Evolutionary conservation across 1,140 invertebrate genomes (phyloP).

Genomic region (Anastatus disparis): DNA sequence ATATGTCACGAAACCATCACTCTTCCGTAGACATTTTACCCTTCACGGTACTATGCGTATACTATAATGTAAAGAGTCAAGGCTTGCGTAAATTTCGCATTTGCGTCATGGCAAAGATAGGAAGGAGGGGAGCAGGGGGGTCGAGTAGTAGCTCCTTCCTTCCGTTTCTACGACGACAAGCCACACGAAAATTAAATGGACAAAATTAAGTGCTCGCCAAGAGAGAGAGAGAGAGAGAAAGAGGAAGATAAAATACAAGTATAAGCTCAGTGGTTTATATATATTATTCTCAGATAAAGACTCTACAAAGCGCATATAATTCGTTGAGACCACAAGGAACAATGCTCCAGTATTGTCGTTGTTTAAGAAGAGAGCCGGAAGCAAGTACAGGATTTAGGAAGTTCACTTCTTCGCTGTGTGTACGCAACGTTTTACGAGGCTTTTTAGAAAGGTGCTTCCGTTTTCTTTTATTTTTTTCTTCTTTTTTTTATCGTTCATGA

Average conservation of each 20-base stretch:
- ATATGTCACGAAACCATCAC: too few species aligned
- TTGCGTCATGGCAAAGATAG: too few species aligned
- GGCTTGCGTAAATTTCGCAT: conserved; percentile 5
- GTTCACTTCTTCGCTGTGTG: background rate
- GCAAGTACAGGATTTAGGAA: conserved; percentile 6
- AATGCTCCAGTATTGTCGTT: conserved; percentile 16
- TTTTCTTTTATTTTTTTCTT: too few species aligned
- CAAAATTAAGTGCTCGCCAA: conserved; percentile 10
- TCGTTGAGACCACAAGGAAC: background rate
- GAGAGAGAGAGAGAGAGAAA: background rate
- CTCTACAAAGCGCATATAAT: background rate
- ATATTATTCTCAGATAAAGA: too few species aligned
- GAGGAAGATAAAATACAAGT: too few species aligned
- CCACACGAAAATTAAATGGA: conserved; percentile 10
- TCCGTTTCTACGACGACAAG: background rate
- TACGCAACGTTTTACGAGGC: too few species aligned
- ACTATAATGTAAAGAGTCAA: background rate
- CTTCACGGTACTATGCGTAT: background rate
- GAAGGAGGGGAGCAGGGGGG: too few species aligned
- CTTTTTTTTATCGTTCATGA: too few species aligned
- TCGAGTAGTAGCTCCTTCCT: background rate
- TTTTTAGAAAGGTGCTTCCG: too few species aligned
- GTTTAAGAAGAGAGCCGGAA: conserved; percentile 8
- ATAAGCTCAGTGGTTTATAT: too few species aligned
- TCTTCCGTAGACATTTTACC: background rate